Evolutionary conservation across 2,113 vertebrate genomes (phyloP).

Genomic region (Labeo catla): DNA sequence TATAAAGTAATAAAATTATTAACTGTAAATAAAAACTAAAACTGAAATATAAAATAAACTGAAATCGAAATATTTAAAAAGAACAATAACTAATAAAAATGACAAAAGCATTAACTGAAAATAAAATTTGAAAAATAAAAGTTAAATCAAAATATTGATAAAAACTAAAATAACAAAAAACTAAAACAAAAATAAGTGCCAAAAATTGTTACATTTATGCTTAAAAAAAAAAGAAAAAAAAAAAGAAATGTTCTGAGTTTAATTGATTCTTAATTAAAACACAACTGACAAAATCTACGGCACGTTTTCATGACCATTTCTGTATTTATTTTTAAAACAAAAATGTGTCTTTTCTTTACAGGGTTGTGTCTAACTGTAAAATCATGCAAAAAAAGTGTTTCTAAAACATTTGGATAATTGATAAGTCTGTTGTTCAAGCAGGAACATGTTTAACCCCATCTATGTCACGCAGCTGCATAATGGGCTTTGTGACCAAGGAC

Average conservation of each 20-base stretch:
- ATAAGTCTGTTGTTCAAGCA: no score
- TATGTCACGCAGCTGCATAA: slow-evolving; percentile 80
- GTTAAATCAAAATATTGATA: background rate
- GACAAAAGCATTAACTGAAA: background rate
- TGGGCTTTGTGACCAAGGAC: slow-evolving; percentile 97
- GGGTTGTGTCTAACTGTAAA: background rate
- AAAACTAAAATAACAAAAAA: background rate
- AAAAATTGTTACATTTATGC: background rate
- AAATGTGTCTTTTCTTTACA: no score
- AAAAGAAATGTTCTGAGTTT: no score
- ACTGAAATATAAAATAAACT: no score
- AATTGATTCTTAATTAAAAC: no score
- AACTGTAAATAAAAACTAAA: no score
- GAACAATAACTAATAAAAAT: no score
- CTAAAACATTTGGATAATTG: background rate
- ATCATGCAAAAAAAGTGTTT: background rate
- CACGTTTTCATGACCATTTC: background rate
- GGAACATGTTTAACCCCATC: background rate
- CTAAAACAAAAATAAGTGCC: background rate
- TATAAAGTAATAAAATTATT: no score
- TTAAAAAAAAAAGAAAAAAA: background rate
- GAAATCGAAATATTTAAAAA: no score
- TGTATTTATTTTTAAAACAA: no score
- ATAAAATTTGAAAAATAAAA: background rate
- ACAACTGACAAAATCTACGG: background rate